These are phyloP conservation scores for Mimachlamys varia DNA, from an alignment of 2,888 invertebrate genomes.

Conservation along the genomic window DNA sequence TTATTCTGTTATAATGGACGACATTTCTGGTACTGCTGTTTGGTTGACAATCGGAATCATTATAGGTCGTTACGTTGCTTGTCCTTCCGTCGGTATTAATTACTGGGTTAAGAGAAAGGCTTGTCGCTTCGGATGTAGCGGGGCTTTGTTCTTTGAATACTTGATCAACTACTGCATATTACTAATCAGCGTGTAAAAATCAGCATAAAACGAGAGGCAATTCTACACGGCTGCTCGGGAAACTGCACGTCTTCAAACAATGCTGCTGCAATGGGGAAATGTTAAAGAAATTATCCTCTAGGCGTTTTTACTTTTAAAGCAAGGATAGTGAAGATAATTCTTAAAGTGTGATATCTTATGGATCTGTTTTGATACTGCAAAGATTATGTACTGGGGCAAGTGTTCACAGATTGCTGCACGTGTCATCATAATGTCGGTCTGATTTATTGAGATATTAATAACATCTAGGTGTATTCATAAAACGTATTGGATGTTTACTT, in stretches of 20 bases:
- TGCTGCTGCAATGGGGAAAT: not conserved
- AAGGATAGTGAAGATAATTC: not conserved
- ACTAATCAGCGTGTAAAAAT: not conserved
- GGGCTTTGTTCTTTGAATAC: constrained; percentile 15
- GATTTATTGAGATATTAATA: not conserved
- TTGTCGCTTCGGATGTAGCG: constrained; percentile 26
- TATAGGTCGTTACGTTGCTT: not conserved
- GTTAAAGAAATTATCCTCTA: not conserved
- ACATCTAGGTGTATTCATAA: not conserved
- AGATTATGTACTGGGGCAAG: not conserved
- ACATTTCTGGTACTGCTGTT: constrained; percentile 12
- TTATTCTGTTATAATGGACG: constrained; percentile 19
- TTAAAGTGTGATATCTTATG: not conserved
- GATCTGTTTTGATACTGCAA: not conserved
- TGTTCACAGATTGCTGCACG: not conserved
- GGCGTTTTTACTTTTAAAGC: constrained; percentile 9
- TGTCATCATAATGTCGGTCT: not conserved
- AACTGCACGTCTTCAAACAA: not conserved
- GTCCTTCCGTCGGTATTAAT: not conserved
- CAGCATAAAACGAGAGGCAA: constrained; percentile 14
- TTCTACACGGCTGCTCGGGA: not conserved
- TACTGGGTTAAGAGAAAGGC: constrained; percentile 10
- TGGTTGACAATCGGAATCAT: not conserved
- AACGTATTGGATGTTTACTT: not conserved
- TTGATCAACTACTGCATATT: constrained; percentile 3